Evolutionary conservation across 2,797 vertebrate species (phyloP).

Genomic region (Schizopygopsis malacanthus): DNA sequence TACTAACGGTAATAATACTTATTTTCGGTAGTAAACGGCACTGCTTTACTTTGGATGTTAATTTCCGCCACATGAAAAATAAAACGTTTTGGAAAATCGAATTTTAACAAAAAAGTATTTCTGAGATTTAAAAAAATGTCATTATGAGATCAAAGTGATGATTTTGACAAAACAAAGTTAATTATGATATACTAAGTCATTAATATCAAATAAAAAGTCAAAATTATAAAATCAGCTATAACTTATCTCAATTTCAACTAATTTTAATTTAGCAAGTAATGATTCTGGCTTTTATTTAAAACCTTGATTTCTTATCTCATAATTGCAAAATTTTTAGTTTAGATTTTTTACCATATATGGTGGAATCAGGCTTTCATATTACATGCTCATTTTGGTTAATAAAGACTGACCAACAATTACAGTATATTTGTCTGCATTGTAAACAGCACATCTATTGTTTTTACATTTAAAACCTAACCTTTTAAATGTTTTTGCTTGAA

Average conservation of each 20-base stretch:
- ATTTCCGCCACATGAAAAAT: not conserved
- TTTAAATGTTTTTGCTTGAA: not conserved
- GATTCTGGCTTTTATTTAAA: not conserved
- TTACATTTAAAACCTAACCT: not conserved
- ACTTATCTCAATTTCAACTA: not conserved
- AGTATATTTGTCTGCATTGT: not conserved
- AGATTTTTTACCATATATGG: not conserved
- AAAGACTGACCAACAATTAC: not conserved
- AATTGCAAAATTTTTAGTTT: not conserved
- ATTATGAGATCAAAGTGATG: not conserved
- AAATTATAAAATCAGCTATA: not conserved
- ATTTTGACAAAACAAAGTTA: not conserved
- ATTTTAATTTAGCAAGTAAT: not conserved
- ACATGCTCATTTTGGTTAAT: not conserved
- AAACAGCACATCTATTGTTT: not conserved
- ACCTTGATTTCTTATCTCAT: not conserved
- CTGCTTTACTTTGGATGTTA: not conserved
- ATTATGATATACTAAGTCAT: not conserved
- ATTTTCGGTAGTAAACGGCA: not conserved
- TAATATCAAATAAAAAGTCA: not conserved
- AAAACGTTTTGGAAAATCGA: not conserved
- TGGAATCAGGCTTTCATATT: not conserved
- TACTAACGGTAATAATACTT: not conserved
- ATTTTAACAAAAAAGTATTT: not conserved
- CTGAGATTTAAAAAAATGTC: not conserved